Conservation (phyloP, 1,140 invertebrate genomes). For the Anastatus disparis region DNA sequence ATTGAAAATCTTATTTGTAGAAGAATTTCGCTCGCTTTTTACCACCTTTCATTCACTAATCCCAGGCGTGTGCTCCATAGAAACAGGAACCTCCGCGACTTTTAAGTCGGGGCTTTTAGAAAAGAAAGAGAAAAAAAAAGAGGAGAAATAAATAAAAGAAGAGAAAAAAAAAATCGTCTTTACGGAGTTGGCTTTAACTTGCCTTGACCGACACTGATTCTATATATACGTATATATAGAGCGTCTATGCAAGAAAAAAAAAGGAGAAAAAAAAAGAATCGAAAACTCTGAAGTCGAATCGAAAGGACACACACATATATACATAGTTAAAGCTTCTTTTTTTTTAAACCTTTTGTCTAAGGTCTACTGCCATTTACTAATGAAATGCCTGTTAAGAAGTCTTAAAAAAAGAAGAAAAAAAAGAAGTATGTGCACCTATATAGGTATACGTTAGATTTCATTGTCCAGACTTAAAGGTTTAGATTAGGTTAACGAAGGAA, state of each 20-base stretch:
- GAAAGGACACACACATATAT: background rate
- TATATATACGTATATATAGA: too few species aligned
- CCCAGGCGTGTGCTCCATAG: background rate
- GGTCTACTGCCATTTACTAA: conserved; percentile 18
- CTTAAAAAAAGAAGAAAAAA: background rate
- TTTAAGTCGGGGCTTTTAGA: conserved; percentile 27
- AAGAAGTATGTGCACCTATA: background rate
- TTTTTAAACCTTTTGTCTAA: conserved; percentile 28
- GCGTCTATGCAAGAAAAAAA: too few species aligned
- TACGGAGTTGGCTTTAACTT: conserved; percentile 8
- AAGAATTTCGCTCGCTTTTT: conserved; percentile 36
- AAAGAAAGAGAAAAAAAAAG: too few species aligned
- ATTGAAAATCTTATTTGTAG: conserved; percentile 41
- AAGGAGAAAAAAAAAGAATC: background rate
- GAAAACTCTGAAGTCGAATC: background rate
- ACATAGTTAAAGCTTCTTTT: conserved; percentile 1
- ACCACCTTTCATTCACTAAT: conserved; percentile 37
- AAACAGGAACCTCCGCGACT: conserved; percentile 12
- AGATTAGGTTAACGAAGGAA: conserved; percentile 35
- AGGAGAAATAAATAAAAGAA: too few species aligned
- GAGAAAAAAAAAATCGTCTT: conserved; percentile 19
- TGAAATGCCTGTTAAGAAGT: conserved; percentile 31
- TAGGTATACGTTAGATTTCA: background rate
- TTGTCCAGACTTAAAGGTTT: conserved; percentile 9
- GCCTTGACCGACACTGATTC: conserved; percentile 31